Base-by-base conservation (phyloP, 2,113 vertebrate species). In the Callipepla californica region DNA sequence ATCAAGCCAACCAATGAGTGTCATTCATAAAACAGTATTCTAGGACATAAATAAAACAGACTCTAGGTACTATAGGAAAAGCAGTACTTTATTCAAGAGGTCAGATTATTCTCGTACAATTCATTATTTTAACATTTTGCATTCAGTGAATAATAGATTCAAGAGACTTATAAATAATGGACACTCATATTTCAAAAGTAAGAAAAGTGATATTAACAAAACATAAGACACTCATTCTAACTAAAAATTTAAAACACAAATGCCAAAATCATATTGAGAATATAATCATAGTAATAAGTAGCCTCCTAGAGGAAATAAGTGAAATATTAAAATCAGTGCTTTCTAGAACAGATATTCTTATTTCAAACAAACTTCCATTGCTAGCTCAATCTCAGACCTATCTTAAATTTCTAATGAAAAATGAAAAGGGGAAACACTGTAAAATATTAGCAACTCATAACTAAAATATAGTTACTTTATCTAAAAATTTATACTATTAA, bases 71-170 rank as follows among this genome's bases (percentile, higher is more conserved):
- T 40, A 20, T 45, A 61, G 4, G 50, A 32, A 67, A 45, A 10
- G 6, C 6, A 42, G 8, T 26, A 11, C 3, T 74, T 77, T 76
- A 66, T 70, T 57, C 23, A 42, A 67, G 8, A 1, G 0, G 0
- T 63, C 32, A 9, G 7, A 6, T 78, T 65, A 25, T 85, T 65
- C 47, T 72, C 7, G 79, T 85, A 63, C 50, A 57, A 61, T 92
- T 14, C 5, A 44, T 75, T 79, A 36, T 87, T 93, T 89, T 72
- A 76, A 42, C 5, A 57, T 73, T 85, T 90, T 93, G 3, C 3
- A 32, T 45, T 81, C 30, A 84, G 62, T 53, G 9, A 92, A 70
- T 89, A 80, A 91, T 59, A 14, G 25, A 84, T 91, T 75, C 38
- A 59, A 80, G 38, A 75, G 19, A 34, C 5, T 70, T 80, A 87